phyloP scores from a whole-genome alignment of 2,113 vertebrate genomes.

The Salvelinus fontinalis region DNA sequence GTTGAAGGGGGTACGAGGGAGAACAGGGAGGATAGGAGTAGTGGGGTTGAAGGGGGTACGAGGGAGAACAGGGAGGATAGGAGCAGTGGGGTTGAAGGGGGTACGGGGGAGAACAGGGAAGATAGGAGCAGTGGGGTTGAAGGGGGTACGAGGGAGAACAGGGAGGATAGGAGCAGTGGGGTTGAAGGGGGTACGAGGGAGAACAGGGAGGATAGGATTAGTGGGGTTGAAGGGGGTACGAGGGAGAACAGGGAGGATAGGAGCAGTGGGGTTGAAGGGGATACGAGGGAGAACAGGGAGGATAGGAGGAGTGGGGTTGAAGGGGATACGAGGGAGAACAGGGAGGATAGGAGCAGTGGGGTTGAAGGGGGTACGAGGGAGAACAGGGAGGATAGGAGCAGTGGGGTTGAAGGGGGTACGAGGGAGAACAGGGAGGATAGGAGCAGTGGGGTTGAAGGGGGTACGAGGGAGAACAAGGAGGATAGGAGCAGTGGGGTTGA shows the following conservation, averaged over 20 bases:
- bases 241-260: background rate
- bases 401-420: no score
- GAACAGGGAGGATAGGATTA: background rate
- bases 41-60: background rate
- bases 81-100: slow-evolving; percentile 48
- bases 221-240: no score
- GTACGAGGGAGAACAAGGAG: no score
- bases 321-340: background rate
- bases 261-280: background rate
- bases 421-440: no score
- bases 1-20: no score
- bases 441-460: no score
- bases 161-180: background rate
- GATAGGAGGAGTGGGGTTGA: background rate
- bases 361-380: no score
- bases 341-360: no score
- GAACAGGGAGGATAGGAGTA: no score
- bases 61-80: background rate
- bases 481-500: background rate
- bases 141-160: background rate
- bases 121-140: background rate
- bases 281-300: background rate
- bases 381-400: no score
- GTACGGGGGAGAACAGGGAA: slow-evolving; percentile 38
- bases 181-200: slow-evolving; percentile 28